Conservation (phyloP, 2,113 vertebrate genomes). For the Enhydra lutris region DNA sequence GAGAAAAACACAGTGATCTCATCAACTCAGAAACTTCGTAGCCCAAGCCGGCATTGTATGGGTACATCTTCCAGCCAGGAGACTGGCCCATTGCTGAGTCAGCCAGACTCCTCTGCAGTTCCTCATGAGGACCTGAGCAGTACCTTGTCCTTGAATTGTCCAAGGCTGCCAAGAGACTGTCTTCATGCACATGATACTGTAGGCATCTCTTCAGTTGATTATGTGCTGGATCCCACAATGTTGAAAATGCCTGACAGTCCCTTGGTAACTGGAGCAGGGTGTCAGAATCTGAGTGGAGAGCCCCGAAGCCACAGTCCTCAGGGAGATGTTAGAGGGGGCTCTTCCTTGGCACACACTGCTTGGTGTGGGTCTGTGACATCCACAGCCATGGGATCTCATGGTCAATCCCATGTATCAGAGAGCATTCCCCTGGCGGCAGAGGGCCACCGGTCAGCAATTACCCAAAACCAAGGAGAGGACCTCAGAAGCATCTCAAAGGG, state of each 20-base stretch:
- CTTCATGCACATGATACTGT: not conserved
- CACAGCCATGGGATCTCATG: not conserved
- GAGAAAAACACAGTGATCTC: conserved; percentile 21
- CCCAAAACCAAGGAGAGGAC: not conserved
- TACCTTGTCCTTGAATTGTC: not conserved
- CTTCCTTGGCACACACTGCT: not conserved
- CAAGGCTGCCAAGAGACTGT: not conserved
- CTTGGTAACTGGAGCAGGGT: not conserved
- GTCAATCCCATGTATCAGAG: not conserved
- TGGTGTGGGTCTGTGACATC: not conserved
- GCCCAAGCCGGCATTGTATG: not conserved
- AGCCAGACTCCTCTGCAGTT: not conserved
- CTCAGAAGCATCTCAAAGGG: not conserved
- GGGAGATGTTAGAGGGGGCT: not conserved
- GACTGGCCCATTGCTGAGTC: not conserved
- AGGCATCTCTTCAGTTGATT: conserved; percentile 40
- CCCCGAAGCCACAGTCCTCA: not conserved
- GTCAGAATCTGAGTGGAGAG: not conserved
- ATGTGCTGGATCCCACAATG: conserved; percentile 6
- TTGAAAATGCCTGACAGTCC: not conserved
- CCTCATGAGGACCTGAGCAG: not conserved
- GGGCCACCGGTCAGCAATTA: not conserved
- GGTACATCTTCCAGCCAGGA: not conserved
- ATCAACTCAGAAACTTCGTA: conserved; percentile 5
- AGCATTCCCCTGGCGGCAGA: not conserved